These are phyloP conservation scores for Cephus cinctus DNA, from an alignment of 1,140 invertebrate genomes.

Conservation along the genomic window DNA sequence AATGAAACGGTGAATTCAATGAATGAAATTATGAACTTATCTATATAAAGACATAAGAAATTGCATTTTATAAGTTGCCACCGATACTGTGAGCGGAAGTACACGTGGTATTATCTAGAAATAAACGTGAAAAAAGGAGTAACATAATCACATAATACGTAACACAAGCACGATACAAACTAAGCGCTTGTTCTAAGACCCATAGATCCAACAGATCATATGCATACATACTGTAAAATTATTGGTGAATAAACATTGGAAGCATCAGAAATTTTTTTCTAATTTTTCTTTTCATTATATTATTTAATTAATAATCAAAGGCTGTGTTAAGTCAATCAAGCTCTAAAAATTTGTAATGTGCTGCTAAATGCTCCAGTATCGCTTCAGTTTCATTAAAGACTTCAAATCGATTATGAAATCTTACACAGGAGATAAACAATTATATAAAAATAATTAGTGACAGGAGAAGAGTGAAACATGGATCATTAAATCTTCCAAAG, in stretches of 20 bases:
- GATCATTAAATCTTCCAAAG: too few relatives aligned
- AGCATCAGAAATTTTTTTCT: slow-evolving; percentile 29
- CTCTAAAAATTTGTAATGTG: too few relatives aligned
- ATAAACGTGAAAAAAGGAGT: slow-evolving; percentile 26
- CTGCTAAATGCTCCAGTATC: too few relatives aligned
- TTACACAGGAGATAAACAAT: too few relatives aligned
- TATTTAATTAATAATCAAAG: slow-evolving; percentile 5
- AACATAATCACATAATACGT: slow-evolving; percentile 20
- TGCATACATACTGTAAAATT: slow-evolving; percentile 49
- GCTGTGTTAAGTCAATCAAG: too few relatives aligned
- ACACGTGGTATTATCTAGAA: slow-evolving; percentile 33
- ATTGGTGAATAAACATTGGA: slow-evolving; percentile 53
- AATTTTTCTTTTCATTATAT: not conserved
- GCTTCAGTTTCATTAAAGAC: too few relatives aligned
- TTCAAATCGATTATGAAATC: too few relatives aligned
- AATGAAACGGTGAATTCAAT: slow-evolving; percentile 27
- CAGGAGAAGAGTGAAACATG: too few relatives aligned
- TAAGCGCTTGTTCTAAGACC: slow-evolving; percentile 30
- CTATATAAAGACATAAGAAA: slow-evolving; percentile 18
- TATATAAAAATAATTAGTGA: too few relatives aligned
- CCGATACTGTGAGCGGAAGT: slow-evolving; percentile 28
- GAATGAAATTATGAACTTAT: slow-evolving; percentile 22
- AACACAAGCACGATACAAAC: slow-evolving; percentile 30
- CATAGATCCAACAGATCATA: slow-evolving; percentile 39
- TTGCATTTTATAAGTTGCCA: slow-evolving; percentile 41